Evolutionary conservation across 1,140 invertebrate species (phyloP).

Genomic region (Bombus cullumanus): DNA sequence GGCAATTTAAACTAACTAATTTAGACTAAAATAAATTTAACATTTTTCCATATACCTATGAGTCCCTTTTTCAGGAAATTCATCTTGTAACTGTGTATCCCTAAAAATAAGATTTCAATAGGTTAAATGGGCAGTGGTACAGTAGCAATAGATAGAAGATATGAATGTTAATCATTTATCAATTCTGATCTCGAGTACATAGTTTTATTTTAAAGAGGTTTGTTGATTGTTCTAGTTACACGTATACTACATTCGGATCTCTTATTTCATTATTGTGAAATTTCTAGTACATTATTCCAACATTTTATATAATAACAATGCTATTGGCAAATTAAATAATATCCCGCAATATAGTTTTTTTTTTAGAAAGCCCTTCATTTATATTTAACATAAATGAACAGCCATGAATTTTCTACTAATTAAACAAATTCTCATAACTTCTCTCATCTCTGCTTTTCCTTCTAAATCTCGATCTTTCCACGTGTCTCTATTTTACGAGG

Average conservation of each 20-base stretch:
- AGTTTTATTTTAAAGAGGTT: neutral
- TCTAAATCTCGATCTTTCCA: neutral
- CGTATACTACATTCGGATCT: too few species aligned
- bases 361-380: neutral
- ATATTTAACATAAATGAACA: neutral
- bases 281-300: too few species aligned
- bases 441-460: too few species aligned
- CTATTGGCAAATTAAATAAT: too few species aligned
- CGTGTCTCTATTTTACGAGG: neutral
- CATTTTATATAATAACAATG: too few species aligned
- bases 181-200: neutral
- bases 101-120: neutral
- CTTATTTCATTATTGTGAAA: too few species aligned
- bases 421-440: neutral
- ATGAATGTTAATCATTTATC: neutral
- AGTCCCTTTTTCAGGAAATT: too few species aligned
- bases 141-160: neutral
- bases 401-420: neutral
- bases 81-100: neutral
- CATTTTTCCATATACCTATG: too few species aligned
- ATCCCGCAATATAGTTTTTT: rapidly evolving
- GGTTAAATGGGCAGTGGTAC: neutral
- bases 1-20: too few species aligned
- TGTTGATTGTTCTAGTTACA: too few species aligned
- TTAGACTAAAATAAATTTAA: too few species aligned